Evolutionary conservation across 2,113 vertebrate genomes (phyloP).

Genomic region (Phainopepla nitens): DNA sequence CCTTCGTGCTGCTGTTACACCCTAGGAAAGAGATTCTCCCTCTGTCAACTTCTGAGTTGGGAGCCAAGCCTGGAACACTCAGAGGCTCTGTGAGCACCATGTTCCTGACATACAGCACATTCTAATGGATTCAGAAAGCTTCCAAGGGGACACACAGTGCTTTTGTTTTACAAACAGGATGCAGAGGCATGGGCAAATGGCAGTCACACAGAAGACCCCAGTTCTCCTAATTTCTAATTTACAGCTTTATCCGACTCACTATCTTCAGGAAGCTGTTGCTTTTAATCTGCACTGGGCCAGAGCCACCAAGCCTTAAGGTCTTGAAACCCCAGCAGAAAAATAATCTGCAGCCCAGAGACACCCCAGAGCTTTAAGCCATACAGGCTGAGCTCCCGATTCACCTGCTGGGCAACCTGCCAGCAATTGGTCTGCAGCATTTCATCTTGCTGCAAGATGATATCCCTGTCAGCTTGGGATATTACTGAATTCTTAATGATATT

Average conservation of each 20-base stretch:
- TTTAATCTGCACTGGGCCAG: background rate
- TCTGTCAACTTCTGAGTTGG: background rate
- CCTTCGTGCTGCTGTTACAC: background rate
- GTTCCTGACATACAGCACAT: background rate
- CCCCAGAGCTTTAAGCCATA: background rate
- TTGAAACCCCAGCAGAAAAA: background rate
- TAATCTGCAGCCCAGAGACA: background rate
- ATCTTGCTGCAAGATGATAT: background rate
- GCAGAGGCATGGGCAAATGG: background rate
- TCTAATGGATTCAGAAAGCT: background rate
- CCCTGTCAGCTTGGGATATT: background rate
- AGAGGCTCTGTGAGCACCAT: fast-evolving
- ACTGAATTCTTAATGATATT: background rate
- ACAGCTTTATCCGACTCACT: background rate
- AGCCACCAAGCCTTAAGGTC: background rate
- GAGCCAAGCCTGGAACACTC: background rate
- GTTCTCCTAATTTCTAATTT: background rate
- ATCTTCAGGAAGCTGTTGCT: background rate
- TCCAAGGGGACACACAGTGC: background rate
- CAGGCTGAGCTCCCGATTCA: background rate
- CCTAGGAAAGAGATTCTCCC: background rate
- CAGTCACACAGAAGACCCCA: background rate
- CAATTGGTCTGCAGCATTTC: background rate
- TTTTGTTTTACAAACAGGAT: background rate
- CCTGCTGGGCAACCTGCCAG: background rate